These are phyloP conservation scores for Copsychus sechellarum DNA, from an alignment of 2,113 vertebrate species.

Conservation along the genomic window DNA sequence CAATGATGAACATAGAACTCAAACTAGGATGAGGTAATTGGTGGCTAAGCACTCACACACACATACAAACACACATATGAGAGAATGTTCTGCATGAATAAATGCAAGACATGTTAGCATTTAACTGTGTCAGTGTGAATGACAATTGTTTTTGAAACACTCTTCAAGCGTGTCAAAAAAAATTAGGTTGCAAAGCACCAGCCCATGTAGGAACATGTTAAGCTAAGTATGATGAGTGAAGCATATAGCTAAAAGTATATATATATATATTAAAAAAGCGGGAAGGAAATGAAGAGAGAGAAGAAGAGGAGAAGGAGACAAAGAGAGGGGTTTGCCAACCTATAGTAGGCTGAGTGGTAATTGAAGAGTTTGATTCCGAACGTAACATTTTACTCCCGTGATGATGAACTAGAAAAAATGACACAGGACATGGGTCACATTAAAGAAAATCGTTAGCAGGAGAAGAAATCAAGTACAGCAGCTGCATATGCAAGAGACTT, in stretches of 20 bases:
- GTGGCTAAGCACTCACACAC: slow-evolving; percentile 59
- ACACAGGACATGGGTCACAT: slow-evolving; percentile 87
- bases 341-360: slow-evolving; percentile 99
- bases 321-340: slow-evolving; percentile 98
- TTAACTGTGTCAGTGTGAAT: slow-evolving; percentile 53
- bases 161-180: slow-evolving; percentile 44
- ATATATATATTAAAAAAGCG: slow-evolving; percentile 56
- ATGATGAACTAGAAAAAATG: slow-evolving; percentile 99
- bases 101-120: slow-evolving; percentile 60
- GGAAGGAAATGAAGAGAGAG: slow-evolving; percentile 71
- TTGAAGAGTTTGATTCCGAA: slow-evolving; percentile 99
- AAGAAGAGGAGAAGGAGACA: slow-evolving; percentile 73
- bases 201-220: slow-evolving; percentile 74
- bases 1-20: slow-evolving; percentile 72
- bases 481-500: slow-evolving; percentile 71
- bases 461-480: slow-evolving; percentile 82
- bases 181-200: slow-evolving; percentile 72
- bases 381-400: slow-evolving; percentile 99
- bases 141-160: slow-evolving; percentile 51
- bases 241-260: slow-evolving; percentile 64
- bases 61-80: slow-evolving; percentile 61
- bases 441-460: slow-evolving; percentile 83
- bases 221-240: slow-evolving; percentile 73
- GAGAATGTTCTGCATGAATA: slow-evolving; percentile 45
- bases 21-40: slow-evolving; percentile 47